Conservation (phyloP, 2,888 invertebrate genomes). For the Exocentrus adspersus region DNA sequence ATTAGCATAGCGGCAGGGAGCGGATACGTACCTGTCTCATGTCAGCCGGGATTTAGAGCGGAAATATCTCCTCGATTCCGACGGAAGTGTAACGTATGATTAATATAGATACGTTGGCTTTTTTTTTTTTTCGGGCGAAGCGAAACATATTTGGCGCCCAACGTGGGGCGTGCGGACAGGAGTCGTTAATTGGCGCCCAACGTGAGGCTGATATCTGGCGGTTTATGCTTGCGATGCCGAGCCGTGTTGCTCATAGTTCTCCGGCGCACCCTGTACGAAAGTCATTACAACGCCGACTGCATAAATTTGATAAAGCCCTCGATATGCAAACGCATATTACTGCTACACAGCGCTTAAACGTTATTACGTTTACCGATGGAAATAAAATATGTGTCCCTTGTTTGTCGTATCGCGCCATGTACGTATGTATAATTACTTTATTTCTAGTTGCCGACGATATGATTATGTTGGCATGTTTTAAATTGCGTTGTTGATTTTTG, state of each 20-base stretch:
- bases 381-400: slow-evolving; percentile 30
- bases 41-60: too few relatives aligned
- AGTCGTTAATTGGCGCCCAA: not conserved
- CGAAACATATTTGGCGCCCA: not conserved
- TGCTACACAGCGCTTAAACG: slow-evolving; percentile 24
- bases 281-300: slow-evolving; percentile 23
- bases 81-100: not conserved
- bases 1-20: slow-evolving; percentile 16
- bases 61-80: slow-evolving; percentile 3
- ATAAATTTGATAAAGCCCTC: slow-evolving; percentile 33
- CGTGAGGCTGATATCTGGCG: too few relatives aligned
- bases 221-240: not conserved
- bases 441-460: slow-evolving; percentile 25
- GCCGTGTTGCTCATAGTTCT: not conserved
- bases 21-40: too few relatives aligned
- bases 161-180: not conserved
- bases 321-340: slow-evolving; percentile 28
- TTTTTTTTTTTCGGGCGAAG: not conserved
- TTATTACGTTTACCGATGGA: slow-evolving; percentile 28
- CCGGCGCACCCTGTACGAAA: not conserved
- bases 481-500: slow-evolving; percentile 10
- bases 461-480: slow-evolving; percentile 19
- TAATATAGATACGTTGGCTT: not conserved
- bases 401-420: slow-evolving; percentile 17
- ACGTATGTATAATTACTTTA: slow-evolving; percentile 24